Conservation (phyloP, 2,113 vertebrate genomes). For the Octodon degus region DNA sequence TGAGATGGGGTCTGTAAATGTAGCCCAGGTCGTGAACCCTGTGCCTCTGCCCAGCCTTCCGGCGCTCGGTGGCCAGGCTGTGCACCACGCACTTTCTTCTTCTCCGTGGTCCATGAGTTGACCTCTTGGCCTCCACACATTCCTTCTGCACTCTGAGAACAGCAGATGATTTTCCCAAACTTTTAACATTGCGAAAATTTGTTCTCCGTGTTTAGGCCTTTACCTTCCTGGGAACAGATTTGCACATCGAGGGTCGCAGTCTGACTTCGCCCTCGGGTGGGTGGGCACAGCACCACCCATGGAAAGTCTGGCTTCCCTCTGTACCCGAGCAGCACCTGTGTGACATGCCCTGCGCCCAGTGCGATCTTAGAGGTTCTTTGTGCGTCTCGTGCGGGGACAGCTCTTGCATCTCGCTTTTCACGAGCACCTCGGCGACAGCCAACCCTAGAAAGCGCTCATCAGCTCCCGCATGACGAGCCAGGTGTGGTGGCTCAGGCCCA, state of each 20-base stretch:
- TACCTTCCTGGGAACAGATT: background rate
- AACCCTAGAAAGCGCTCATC: background rate
- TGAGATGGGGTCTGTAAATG: background rate
- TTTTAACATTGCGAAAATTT: too few relatives aligned
- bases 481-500: background rate
- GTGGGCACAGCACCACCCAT: too few relatives aligned
- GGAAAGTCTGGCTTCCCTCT: background rate
- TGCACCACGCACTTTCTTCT: background rate
- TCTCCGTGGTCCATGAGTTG: background rate
- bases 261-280: fast-evolving
- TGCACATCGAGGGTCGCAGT: background rate
- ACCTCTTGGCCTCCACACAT: too few relatives aligned
- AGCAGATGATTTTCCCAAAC: background rate
- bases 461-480: background rate
- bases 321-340: background rate
- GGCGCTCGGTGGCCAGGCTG: background rate
- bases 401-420: background rate
- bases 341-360: background rate
- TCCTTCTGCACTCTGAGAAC: background rate
- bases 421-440: too few relatives aligned
- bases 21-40: background rate
- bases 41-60: background rate
- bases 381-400: too few relatives aligned
- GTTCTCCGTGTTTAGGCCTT: fast-evolving
- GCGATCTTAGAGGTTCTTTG: background rate